Conservation (phyloP, 1,140 invertebrate species). For the Rhopalosiphum maidis region DNA sequence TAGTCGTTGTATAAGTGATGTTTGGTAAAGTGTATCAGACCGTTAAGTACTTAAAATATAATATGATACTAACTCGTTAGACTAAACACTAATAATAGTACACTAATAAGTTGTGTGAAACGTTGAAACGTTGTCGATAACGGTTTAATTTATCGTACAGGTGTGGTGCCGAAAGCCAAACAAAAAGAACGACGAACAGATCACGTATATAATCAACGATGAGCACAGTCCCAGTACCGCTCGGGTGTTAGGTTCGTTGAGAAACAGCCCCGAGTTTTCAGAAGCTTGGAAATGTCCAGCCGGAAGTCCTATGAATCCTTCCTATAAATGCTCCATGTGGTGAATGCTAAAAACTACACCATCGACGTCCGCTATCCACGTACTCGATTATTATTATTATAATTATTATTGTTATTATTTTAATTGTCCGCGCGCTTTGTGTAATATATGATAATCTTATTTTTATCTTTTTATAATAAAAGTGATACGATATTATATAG, state of each 20-base stretch:
- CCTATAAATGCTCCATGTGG: conserved; percentile 84
- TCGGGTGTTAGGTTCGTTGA: conserved; percentile 78
- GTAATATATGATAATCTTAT: background rate
- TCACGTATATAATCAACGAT: background rate
- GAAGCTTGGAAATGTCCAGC: conserved; percentile 73
- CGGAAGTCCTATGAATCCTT: conserved; percentile 79
- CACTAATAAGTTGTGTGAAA: too few relatives aligned
- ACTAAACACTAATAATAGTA: too few relatives aligned
- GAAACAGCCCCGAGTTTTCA: conserved; percentile 82
- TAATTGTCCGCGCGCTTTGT: background rate
- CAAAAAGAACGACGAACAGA: background rate
- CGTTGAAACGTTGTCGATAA: background rate
- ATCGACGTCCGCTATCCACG: background rate
- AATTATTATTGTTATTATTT: background rate
- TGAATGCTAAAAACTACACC: conserved; percentile 62
- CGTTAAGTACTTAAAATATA: too few relatives aligned
- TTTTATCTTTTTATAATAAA: background rate
- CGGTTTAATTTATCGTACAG: background rate
- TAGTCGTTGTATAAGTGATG: too few relatives aligned
- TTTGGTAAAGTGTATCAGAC: too few relatives aligned
- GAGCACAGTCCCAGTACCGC: conserved; percentile 52
- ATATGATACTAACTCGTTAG: too few relatives aligned
- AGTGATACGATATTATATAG: background rate
- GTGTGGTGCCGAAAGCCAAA: conserved; percentile 16
- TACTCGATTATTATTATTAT: background rate